Base-by-base conservation (phyloP, 2,888 invertebrate species). In the Volucella inanis region DNA sequence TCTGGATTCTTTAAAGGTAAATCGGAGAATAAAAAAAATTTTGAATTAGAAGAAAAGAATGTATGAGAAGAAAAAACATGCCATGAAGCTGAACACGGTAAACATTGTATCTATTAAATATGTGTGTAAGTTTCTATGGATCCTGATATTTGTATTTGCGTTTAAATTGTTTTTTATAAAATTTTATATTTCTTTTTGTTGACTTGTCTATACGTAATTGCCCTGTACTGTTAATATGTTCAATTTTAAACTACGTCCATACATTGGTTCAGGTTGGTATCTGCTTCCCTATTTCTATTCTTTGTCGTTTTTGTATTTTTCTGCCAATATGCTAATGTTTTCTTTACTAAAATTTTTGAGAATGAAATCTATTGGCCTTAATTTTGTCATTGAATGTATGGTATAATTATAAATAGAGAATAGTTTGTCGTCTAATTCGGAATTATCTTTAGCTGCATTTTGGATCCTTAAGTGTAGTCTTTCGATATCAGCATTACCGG, bases 361-460 rank as follows among this genome's bases (percentile, higher is more conserved):
- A n/a, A n/a, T n/a, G n/a, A n/a, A n/a, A n/a, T n/a, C n/a, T n/a
- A n/a, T n/a, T n/a, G n/a, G n/a, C n/a, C n/a, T n/a, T n/a, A n/a
- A n/a, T n/a, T n/a, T n/a, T n/a, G n/a, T n/a, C n/a, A n/a, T n/a
- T n/a, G n/a, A n/a, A n/a, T n/a, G n/a, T n/a, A n/a, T n/a, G n/a
- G n/a, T n/a, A n/a, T n/a, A n/a, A n/a, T n/a, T n/a, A n/a, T n/a
- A n/a, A n/a, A n/a, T n/a, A n/a, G n/a, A n/a, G 12, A 75, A 81
- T 12, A 72, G 43, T 41, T 75, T 77, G 1, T 83, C 83, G 11
- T 72, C 77, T 43, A 78, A 55, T 14, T 71, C 71, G 11, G 67
- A 59, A n/a, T 12, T 71, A 39, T 70, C 61, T 31, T 80, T 64
- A 43, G 8, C 11, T 3, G 18, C 43, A 14, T 39, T 18, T 11